These are phyloP conservation scores for Amphipoea oculea DNA, from an alignment of 2,888 invertebrate species.

Conservation along the genomic window DNA sequence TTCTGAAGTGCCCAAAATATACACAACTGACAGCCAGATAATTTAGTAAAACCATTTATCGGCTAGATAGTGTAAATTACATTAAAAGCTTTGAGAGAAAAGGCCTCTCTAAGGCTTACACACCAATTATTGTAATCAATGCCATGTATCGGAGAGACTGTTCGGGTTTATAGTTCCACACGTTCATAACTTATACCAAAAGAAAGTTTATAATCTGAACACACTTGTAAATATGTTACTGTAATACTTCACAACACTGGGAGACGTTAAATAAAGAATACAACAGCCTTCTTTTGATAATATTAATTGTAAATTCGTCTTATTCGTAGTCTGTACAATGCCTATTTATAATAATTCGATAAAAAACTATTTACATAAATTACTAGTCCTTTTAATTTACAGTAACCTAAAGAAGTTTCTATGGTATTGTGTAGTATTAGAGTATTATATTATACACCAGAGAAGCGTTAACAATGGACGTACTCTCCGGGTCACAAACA, in stretches of 20 bases:
- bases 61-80: constrained; percentile 56
- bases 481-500: constrained; percentile 41
- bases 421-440: constrained; percentile 56
- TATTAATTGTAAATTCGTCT: constrained; percentile 64
- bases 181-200: constrained; percentile 7
- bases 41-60: constrained; percentile 49
- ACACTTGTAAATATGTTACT: constrained; percentile 51
- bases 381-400: constrained; percentile 47
- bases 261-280: constrained; percentile 42
- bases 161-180: constrained; percentile 18
- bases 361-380: constrained; percentile 62
- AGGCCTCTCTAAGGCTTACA: constrained; percentile 49
- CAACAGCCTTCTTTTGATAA: constrained; percentile 60
- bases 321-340: constrained; percentile 62
- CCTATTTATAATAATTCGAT: constrained; percentile 58
- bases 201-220: constrained; percentile 32
- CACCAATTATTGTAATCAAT: constrained; percentile 31
- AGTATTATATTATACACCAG: constrained; percentile 48
- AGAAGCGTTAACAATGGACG: constrained; percentile 31
- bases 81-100: constrained; percentile 47
- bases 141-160: constrained; percentile 50
- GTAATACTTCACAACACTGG: constrained; percentile 60
- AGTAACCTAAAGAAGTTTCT: constrained; percentile 43
- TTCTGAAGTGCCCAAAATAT: constrained; percentile 59
- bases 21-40: constrained; percentile 39